phyloP scores from a whole-genome alignment of 2,888 invertebrate genomes.

The Allophyes oxyacanthae region DNA sequence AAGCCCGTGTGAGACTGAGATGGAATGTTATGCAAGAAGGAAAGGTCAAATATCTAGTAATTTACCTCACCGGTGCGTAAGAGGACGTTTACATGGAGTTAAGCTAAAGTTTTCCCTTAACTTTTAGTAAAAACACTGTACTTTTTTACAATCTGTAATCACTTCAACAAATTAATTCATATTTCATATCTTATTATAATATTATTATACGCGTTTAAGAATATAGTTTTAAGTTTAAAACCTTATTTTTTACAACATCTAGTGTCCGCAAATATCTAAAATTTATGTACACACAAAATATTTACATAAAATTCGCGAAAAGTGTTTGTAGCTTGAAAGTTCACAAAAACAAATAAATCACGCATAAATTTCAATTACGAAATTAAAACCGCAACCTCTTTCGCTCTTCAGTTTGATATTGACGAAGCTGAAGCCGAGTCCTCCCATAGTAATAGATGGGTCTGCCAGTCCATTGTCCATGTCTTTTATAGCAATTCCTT shows the following conservation, averaged over 20 bases:
- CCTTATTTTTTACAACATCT: too few species aligned
- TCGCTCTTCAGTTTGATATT: conserved; percentile 83
- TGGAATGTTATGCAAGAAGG: conserved; percentile 40
- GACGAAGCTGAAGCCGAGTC: conserved; percentile 77
- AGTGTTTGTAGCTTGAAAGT: too few species aligned
- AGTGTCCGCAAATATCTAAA: too few species aligned
- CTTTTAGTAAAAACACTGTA: background rate
- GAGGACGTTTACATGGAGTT: conserved; percentile 49
- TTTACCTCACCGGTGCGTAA: conserved; percentile 34
- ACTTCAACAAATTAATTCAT: too few species aligned
- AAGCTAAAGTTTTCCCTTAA: conserved; percentile 19
- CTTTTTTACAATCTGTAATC: too few species aligned
- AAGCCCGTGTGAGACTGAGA: conserved; percentile 30
- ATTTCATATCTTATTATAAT: too few species aligned
- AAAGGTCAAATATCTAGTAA: conserved; percentile 49
- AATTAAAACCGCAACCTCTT: conserved; percentile 78
- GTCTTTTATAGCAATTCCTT: conserved; percentile 82
- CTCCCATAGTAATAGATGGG: conserved; percentile 79
- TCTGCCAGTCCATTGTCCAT: conserved; percentile 77
- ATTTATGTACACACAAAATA: too few species aligned
- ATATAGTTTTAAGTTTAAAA: too few species aligned
- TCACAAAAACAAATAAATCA: conserved; percentile 49
- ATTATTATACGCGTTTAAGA: too few species aligned
- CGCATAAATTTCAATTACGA: conserved; percentile 79
- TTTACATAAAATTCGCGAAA: too few species aligned